Percentiles rank a stretch among this genome's conserved stretches.
phyloP scores from a whole-genome alignment of 2,113 vertebrate genomes.

The Forbesichthys papilliferus region DNA sequence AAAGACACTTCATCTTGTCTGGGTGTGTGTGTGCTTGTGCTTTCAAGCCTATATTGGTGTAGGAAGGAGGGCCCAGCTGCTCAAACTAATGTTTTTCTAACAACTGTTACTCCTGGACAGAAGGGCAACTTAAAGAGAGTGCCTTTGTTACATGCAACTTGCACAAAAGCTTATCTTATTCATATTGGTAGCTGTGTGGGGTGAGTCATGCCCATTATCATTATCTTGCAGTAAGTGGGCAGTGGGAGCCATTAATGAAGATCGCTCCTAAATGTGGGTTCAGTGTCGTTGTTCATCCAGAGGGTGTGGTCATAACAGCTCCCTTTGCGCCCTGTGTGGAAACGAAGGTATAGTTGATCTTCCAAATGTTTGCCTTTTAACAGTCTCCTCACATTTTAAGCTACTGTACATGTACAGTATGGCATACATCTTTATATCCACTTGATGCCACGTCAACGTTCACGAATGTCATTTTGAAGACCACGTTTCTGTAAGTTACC shows the following conservation, averaged over 20 bases:
- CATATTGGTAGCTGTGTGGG: neutral
- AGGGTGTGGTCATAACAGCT: slow-evolving; percentile 61
- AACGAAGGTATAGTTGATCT: slow-evolving; percentile 39
- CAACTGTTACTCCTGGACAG: too few species aligned
- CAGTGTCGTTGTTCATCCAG: slow-evolving; percentile 56
- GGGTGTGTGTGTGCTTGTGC: neutral
- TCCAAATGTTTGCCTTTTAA: neutral
- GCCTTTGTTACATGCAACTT: too few species aligned
- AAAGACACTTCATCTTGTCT: too few species aligned
- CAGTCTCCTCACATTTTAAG: too few species aligned
- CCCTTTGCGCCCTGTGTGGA: slow-evolving; percentile 64
- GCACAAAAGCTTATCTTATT: too few species aligned
- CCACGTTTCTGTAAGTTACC: neutral
- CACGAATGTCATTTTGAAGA: neutral
- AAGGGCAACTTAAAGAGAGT: too few species aligned
- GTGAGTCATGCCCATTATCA: neutral
- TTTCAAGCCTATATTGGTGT: neutral
- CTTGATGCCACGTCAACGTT: too few species aligned
- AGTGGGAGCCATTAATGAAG: slow-evolving; percentile 62
- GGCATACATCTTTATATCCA: too few species aligned
- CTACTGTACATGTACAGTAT: too few species aligned
- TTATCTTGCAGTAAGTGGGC: slow-evolving; percentile 50
- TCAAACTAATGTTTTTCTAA: too few species aligned
- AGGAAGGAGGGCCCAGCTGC: too few species aligned
- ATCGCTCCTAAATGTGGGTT: slow-evolving; percentile 63